Base-by-base conservation (phyloP, 2,113 vertebrate species). In the Alethe castanea region DNA sequence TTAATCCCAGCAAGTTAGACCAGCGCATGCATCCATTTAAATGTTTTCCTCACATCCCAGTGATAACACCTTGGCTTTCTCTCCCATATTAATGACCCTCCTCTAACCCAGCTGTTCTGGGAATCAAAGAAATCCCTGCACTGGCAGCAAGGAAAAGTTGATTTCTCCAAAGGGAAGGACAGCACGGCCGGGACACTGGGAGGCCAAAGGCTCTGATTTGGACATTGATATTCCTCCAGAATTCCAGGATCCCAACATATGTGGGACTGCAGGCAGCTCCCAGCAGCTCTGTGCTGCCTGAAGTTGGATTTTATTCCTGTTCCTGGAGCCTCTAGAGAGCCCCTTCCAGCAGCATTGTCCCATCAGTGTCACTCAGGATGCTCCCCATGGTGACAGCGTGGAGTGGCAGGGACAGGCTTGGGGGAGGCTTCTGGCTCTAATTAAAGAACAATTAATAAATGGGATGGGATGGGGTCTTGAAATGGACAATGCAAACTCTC, bases 341-440 rank as follows among this genome's bases (percentile, higher is more conserved):
- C 40, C 59, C 17, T 60, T 24, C 50, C 23, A 22, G 52, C n/a
- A 6, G 6, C 11, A 0, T 15, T 13, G 40, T 44, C 62, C 53
- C 8, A 4, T 25, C 14, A 0, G 5, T 20, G 84, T 4, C 54
- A 36, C 69, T 0, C 0, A 56, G 11, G 62, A 36, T 14, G 54
- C 50, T 90, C 28, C 79, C n/a, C 0, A 0, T 1, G 70, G 40
- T 20, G 83, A n/a, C 59, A 10, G 11, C 80, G 48, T 2, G 33
- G 69, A 16, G 0, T 1, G 4, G 33, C 8, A 5, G 48, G 7
- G 28, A 45, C 36, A 8, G 69, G 22, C 22, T 1, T 1, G 59
- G 2, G 1, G 53, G 61, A 71, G 44, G 44, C 16, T 52, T 36
- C 23, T 84, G 86, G 44, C 36, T 42, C 29, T 36, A 14, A 76